These are phyloP conservation scores for Lasioglossum morio DNA, from an alignment of 2,888 invertebrate genomes.

Conservation along the genomic window DNA sequence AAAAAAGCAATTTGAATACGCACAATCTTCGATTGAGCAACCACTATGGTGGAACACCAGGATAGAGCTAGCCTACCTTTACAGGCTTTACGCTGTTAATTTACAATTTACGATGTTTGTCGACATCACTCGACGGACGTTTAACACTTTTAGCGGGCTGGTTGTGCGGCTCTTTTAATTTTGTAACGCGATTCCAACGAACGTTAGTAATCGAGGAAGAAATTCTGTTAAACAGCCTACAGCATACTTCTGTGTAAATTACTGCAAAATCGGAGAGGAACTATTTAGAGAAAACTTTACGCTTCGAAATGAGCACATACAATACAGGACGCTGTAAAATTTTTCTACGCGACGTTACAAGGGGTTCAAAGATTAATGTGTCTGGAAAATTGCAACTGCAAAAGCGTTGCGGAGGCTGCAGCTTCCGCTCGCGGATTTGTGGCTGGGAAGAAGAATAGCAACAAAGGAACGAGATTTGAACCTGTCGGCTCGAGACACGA, in stretches of 20 bases:
- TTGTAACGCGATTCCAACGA: neutral
- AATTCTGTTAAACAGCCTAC: neutral
- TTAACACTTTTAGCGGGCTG: neutral
- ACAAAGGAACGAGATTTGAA: neutral
- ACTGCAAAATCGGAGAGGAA: neutral
- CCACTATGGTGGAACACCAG: neutral
- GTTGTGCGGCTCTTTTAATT: neutral
- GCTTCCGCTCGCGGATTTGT: neutral
- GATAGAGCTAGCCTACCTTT: neutral
- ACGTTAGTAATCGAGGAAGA: neutral
- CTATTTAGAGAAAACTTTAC: neutral
- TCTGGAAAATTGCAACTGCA: neutral
- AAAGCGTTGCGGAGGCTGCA: neutral
- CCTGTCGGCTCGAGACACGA: neutral
- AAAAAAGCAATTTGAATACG: neutral
- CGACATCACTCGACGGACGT: neutral
- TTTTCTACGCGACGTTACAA: neutral
- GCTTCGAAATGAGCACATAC: neutral
- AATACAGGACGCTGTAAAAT: neutral
- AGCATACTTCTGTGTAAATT: neutral
- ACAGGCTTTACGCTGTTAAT: neutral
- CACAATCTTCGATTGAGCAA: neutral
- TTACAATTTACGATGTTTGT: neutral
- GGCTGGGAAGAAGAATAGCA: neutral
- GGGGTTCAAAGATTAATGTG: neutral